Percentiles rank a stretch among this genome's conserved stretches.
These are phyloP conservation scores for Scaptomyza flava DNA, from an alignment of 2,888 invertebrate species.

Conservation along the genomic window DNA sequence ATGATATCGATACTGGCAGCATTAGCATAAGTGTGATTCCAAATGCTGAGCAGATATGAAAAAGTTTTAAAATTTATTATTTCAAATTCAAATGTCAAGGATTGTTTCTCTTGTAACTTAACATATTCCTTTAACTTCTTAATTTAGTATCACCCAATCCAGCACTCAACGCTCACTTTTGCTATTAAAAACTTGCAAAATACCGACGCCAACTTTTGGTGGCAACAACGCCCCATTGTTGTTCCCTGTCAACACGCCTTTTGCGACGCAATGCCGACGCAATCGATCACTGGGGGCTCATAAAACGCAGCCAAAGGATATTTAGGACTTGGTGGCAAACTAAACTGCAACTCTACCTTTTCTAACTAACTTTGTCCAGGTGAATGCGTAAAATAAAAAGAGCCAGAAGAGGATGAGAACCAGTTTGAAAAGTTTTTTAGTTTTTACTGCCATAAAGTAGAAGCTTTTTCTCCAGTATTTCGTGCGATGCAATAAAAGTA, in stretches of 20 bases:
- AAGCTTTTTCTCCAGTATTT: not conserved
- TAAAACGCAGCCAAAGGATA: conserved; percentile 51
- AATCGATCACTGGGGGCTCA: conserved; percentile 67
- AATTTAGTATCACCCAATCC: conserved; percentile 4
- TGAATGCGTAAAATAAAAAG: conserved; percentile 49
- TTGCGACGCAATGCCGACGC: conserved; percentile 52
- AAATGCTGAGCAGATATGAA: no score
- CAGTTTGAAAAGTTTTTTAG: conserved; percentile 52
- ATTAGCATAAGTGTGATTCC: no score
- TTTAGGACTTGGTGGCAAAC: conserved; percentile 33
- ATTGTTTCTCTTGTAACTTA: no score
- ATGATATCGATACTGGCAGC: not conserved
- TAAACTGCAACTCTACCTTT: conserved; percentile 25
- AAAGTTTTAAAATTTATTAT: no score
- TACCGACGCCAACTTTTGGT: conserved; percentile 33
- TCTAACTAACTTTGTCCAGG: conserved; percentile 34
- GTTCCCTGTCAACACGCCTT: not conserved
- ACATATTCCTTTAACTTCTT: not conserved
- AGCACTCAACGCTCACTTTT: conserved; percentile 4
- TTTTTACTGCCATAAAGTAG: conserved; percentile 66
- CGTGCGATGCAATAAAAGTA: conserved; percentile 44
- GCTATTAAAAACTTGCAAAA: conserved; percentile 42
- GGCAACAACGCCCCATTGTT: conserved; percentile 8
- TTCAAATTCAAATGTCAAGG: no score
- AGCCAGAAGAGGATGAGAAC: not conserved